phyloP scores from a whole-genome alignment of 2,113 vertebrate species.

The Rissa tridactyla region DNA sequence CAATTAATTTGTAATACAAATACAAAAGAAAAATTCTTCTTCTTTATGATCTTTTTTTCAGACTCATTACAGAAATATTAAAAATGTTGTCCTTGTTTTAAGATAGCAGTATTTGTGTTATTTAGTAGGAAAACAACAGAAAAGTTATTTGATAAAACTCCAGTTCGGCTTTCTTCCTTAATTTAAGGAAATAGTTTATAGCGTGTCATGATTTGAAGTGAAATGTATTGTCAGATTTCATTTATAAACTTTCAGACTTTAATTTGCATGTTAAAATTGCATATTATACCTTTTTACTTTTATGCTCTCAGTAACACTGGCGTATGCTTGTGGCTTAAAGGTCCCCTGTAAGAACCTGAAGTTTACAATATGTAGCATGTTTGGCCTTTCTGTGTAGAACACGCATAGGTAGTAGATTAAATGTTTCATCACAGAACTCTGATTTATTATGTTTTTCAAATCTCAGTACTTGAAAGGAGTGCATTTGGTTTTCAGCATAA shows the following conservation, averaged over 20 bases:
- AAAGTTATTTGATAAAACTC: neutral
- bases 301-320: accelerated
- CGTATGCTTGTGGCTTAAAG: neutral
- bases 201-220: neutral
- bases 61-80: neutral
- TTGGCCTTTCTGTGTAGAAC: neutral
- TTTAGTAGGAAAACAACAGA: neutral
- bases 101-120: neutral
- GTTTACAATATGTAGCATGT: accelerated
- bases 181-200: neutral
- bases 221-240: accelerated
- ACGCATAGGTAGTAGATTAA: accelerated
- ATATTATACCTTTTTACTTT: neutral
- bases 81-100: neutral
- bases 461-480: neutral
- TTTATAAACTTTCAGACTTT: neutral
- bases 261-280: neutral
- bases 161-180: neutral
- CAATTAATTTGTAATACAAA: neutral
- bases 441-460: neutral
- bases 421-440: neutral
- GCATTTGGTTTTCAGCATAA: neutral
- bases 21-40: neutral
- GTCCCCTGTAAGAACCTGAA: neutral
- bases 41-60: neutral